phyloP scores from a whole-genome alignment of 2,113 vertebrate species.

The Colossoma macropomum region DNA sequence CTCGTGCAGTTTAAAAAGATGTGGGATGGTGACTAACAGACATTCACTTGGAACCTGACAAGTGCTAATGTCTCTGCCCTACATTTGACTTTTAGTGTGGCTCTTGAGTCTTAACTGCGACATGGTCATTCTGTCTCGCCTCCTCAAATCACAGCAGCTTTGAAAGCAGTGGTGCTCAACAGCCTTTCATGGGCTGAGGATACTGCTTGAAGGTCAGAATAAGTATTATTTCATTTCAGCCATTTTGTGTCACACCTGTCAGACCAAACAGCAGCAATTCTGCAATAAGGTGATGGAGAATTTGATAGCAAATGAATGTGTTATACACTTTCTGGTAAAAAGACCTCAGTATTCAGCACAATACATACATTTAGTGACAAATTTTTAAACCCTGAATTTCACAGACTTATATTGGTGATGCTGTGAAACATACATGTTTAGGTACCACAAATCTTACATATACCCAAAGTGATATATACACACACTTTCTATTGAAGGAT shows the following conservation, averaged over 20 bases:
- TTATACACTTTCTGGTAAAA: not conserved
- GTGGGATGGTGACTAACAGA: not conserved
- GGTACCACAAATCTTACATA: too few relatives aligned
- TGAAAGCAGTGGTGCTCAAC: not conserved
- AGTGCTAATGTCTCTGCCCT: constrained; percentile 6
- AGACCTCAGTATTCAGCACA: too few relatives aligned
- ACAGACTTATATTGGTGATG: too few relatives aligned
- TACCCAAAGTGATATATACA: too few relatives aligned
- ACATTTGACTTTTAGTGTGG: not conserved
- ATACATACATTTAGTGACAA: too few relatives aligned
- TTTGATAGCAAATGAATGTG: not conserved
- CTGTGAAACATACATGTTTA: too few relatives aligned
- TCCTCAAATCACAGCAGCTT: not conserved
- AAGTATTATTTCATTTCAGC: not conserved
- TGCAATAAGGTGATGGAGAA: not conserved
- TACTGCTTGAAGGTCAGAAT: not conserved
- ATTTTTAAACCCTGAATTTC: too few relatives aligned
- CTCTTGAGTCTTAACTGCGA: not conserved
- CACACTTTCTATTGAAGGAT: too few relatives aligned
- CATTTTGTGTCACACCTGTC: not conserved
- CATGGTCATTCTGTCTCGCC: not conserved
- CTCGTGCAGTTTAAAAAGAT: not conserved
- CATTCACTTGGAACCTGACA: not conserved
- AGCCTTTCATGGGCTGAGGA: not conserved
- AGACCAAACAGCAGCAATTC: not conserved